A percentile compares a stretch with the other conserved stretches of the same genome.
phyloP scores from a whole-genome alignment of 2,113 vertebrate species.

The Hydrochoerus hydrochaeris region DNA sequence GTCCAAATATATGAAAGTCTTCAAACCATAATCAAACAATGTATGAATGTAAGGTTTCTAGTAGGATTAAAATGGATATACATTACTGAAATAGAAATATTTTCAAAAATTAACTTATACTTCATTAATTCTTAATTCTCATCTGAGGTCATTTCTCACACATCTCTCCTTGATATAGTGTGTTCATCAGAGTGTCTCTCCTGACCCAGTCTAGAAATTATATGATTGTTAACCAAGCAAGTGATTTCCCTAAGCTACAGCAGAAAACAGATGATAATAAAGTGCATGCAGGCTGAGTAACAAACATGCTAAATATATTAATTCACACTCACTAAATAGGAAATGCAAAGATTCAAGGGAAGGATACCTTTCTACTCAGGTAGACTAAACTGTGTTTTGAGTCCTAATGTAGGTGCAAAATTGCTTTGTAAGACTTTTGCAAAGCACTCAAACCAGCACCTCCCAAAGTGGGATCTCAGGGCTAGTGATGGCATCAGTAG shows the following conservation, averaged over 20 bases:
- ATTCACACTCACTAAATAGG: not conserved
- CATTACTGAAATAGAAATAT: not conserved
- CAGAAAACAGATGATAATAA: not conserved
- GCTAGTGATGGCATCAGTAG: not conserved
- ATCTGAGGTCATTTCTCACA: not conserved
- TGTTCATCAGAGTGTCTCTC: not conserved
- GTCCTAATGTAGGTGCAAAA: not conserved
- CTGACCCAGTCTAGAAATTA: not conserved
- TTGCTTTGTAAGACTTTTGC: not conserved
- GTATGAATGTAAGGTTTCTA: not conserved
- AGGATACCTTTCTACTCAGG: not conserved
- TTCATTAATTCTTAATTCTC: conserved; percentile 23
- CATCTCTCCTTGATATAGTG: not conserved
- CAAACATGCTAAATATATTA: not conserved
- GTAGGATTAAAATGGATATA: not conserved
- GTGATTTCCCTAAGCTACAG: not conserved
- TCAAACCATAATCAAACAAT: not conserved
- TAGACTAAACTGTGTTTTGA: not conserved
- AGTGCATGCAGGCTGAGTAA: not conserved
- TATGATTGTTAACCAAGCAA: not conserved
- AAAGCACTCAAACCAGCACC: not conserved
- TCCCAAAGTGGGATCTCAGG: not conserved
- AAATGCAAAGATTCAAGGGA: not conserved
- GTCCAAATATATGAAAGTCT: not conserved
- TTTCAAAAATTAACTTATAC: not conserved